phyloP scores from a whole-genome alignment of 2,113 vertebrate species.

The Electrona antarctica region DNA sequence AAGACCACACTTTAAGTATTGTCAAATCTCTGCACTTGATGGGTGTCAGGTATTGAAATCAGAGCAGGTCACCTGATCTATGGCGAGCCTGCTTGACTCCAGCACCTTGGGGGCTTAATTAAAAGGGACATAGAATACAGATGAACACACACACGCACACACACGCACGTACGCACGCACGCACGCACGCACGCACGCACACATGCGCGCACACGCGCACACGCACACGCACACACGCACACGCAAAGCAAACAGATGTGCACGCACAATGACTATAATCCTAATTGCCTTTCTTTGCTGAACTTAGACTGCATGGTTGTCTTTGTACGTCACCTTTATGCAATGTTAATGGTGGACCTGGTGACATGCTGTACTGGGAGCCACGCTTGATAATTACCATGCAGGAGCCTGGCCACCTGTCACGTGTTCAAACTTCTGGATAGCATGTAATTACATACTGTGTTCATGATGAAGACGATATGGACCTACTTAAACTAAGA shows the following conservation, averaged over 20 bases:
- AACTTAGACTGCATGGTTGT: slow-evolving; percentile 38
- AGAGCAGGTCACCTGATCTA: slow-evolving; percentile 63
- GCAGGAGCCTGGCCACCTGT: slow-evolving; percentile 38
- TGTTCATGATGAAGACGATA: too few species aligned
- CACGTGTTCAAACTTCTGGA: slow-evolving; percentile 34
- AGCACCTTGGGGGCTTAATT: slow-evolving; percentile 71
- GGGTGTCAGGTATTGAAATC: slow-evolving; percentile 59
- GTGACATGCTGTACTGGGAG: slow-evolving; percentile 35
- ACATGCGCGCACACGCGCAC: not conserved
- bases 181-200: not conserved
- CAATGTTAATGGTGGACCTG: slow-evolving; percentile 48
- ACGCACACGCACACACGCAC: not conserved
- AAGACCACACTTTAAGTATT: slow-evolving; percentile 1
- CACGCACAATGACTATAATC: slow-evolving; percentile 32
- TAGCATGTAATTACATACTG: slow-evolving; percentile 24
- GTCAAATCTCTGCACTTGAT: slow-evolving; percentile 58
- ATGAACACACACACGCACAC: slow-evolving; percentile 1
- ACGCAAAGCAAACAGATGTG: not conserved
- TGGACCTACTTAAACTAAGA: too few species aligned
- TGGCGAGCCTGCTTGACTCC: slow-evolving; percentile 29
- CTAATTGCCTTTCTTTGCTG: slow-evolving; percentile 58
- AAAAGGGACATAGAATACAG: slow-evolving; percentile 66
- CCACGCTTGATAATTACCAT: slow-evolving; percentile 43
- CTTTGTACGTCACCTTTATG: slow-evolving; percentile 28
- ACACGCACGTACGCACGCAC: not conserved